phyloP scores from a whole-genome alignment of 2,113 vertebrate genomes.

The Heterotis niloticus region DNA sequence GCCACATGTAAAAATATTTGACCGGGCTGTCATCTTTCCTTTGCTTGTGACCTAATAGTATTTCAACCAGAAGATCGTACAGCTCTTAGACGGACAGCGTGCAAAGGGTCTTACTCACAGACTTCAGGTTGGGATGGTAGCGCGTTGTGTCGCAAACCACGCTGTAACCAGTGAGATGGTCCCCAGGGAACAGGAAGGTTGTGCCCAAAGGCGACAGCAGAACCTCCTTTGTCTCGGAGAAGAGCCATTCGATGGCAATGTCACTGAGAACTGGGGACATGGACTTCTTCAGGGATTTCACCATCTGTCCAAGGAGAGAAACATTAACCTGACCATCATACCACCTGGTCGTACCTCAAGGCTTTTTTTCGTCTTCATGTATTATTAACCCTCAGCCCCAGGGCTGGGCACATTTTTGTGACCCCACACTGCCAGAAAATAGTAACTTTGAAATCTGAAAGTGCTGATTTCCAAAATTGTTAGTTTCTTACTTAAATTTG shows the following conservation, averaged over 20 bases:
- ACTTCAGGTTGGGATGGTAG: constrained; percentile 73
- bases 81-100: not conserved
- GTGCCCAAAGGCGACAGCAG: constrained; percentile 78
- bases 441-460: no score
- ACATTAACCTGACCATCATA: not conserved
- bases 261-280: constrained; percentile 85
- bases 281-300: constrained; percentile 85
- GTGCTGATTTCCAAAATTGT: no score
- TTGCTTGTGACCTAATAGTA: not conserved
- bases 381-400: no score
- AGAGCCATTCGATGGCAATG: constrained; percentile 88
- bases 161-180: constrained; percentile 79
- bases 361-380: no score
- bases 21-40: not conserved
- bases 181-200: constrained; percentile 86
- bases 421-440: no score
- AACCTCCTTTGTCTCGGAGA: constrained; percentile 84
- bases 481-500: no score
- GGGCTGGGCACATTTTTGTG: no score
- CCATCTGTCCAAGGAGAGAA: constrained; percentile 67
- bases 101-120: constrained; percentile 64
- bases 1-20: not conserved
- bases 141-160: constrained; percentile 78
- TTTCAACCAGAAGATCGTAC: not conserved
- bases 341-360: no score